Conservation (phyloP, 2,888 invertebrate genomes). For the Polydrusus pterygomalis region DNA sequence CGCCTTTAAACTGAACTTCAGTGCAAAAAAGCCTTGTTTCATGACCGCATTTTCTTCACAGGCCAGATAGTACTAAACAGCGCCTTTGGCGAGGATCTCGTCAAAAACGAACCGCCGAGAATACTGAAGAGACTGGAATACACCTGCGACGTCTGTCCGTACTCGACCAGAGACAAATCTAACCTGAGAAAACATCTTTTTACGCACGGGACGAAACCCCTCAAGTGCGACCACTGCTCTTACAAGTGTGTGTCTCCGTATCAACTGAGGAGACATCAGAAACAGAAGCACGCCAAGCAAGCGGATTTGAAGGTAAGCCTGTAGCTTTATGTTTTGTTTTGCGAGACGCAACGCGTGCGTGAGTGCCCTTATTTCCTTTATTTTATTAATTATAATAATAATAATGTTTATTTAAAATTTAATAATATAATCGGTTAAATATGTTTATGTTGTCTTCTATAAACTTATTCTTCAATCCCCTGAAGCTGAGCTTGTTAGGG, state of each 20-base stretch:
- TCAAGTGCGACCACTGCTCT: slow-evolving; percentile 61
- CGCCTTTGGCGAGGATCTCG: slow-evolving; percentile 35
- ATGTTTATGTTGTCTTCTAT: too few relatives aligned
- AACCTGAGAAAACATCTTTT: slow-evolving; percentile 64
- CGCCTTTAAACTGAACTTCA: too few relatives aligned
- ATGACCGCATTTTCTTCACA: background rate
- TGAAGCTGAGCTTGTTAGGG: too few relatives aligned
- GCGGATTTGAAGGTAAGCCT: slow-evolving; percentile 38
- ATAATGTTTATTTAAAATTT: too few relatives aligned
- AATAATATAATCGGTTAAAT: too few relatives aligned
- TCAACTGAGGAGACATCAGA: slow-evolving; percentile 62
- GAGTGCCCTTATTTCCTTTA: too few relatives aligned
- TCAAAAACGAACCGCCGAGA: slow-evolving; percentile 33
- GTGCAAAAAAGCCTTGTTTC: background rate
- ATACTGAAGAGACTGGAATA: slow-evolving; percentile 53
- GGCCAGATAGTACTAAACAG: slow-evolving; percentile 47
- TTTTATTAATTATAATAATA: too few relatives aligned
- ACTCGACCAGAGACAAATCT: slow-evolving; percentile 62
- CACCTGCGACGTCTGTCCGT: slow-evolving; percentile 62
- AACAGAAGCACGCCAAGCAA: slow-evolving; percentile 59
- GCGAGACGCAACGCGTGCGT: too few relatives aligned
- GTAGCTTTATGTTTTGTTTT: background rate
- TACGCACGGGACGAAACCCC: slow-evolving; percentile 62
- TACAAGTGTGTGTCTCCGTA: slow-evolving; percentile 64
- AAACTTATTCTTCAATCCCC: too few relatives aligned